phyloP scores from a whole-genome alignment of 2,888 invertebrate genomes.

The Cynaeus angustus region DNA sequence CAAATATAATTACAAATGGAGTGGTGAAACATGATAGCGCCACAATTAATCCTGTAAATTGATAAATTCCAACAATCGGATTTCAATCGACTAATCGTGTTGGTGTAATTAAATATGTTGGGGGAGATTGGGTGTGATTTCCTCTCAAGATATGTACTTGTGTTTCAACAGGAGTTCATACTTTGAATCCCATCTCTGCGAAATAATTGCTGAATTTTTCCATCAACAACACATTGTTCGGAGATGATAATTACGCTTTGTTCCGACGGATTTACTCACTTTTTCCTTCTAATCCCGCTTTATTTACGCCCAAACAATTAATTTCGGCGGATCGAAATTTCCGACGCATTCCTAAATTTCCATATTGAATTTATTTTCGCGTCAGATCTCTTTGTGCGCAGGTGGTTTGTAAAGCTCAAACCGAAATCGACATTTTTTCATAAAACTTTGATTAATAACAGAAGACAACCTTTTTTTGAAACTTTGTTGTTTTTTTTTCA shows the following conservation, averaged over 20 bases:
- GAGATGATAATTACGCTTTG: neutral
- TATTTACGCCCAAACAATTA: neutral
- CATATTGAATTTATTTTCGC: neutral
- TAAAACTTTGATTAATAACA: neutral
- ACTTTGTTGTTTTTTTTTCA: neutral
- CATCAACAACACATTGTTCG: neutral
- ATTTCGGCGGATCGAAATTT: neutral
- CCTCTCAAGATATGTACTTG: too few species aligned
- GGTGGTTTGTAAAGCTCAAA: neutral
- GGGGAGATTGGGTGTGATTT: neutral
- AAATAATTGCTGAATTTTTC: too few species aligned
- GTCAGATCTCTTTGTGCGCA: neutral
- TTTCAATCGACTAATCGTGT: conserved; percentile 16
- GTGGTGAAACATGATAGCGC: conserved; percentile 9
- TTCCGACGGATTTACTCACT: neutral
- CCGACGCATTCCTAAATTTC: neutral
- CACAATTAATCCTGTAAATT: conserved; percentile 18
- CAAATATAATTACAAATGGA: conserved; percentile 11
- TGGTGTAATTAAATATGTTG: conserved; percentile 31
- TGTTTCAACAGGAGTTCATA: neutral
- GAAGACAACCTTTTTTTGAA: neutral
- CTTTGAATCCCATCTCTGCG: too few species aligned
- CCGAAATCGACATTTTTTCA: neutral
- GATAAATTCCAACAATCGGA: conserved; percentile 24
- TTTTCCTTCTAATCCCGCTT: conserved; percentile 1